A percentile compares a stretch with the other conserved stretches of the same genome.
Conservation (phyloP, 2,797 vertebrate species). For the Orientallactaga sibirica region DNA sequence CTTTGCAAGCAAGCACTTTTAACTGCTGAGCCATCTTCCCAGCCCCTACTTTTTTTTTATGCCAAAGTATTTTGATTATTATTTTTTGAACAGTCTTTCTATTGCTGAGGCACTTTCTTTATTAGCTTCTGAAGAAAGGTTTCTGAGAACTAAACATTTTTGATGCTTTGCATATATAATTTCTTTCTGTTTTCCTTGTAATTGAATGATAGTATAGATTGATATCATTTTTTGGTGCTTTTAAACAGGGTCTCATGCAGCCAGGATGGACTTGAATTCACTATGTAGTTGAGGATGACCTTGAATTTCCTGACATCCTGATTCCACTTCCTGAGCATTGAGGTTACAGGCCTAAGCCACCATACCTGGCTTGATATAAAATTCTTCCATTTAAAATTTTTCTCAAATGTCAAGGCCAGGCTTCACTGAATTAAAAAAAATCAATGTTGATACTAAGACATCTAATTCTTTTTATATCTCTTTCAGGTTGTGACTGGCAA, state of each 20-base stretch:
- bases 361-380: constrained; percentile 22
- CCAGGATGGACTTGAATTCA: background rate
- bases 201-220: background rate
- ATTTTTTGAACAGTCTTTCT: background rate
- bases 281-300: no score
- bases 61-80: background rate
- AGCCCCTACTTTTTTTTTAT: background rate
- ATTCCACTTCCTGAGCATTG: background rate
- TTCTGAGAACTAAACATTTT: background rate
- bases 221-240: background rate
- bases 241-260: background rate
- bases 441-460: background rate
- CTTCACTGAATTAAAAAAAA: background rate
- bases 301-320: background rate
- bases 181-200: constrained; percentile 13
- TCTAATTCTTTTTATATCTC: background rate
- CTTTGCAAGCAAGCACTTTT: no score
- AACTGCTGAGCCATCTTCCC: background rate
- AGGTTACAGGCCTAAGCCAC: background rate
- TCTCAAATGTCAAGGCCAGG: constrained; percentile 1
- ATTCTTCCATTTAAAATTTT: constrained; percentile 30
- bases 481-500: background rate
- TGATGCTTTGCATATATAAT: background rate
- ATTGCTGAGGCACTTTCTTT: background rate
- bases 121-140: constrained; percentile 15